phyloP scores from a whole-genome alignment of 2,797 vertebrate genomes.

The Phoeniculus purpureus region DNA sequence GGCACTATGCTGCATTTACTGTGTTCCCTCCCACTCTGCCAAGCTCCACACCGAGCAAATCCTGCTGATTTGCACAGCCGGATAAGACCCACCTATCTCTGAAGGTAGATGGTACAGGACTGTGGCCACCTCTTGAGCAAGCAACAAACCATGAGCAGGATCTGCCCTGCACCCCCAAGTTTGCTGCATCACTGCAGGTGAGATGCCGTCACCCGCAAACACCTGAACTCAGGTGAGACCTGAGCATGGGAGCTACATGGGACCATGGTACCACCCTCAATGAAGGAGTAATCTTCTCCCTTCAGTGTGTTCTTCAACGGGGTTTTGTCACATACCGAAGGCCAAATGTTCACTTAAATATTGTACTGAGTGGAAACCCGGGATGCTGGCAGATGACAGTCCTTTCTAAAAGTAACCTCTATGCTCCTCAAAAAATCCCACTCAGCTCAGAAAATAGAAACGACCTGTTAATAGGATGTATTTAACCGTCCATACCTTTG shows the following conservation, averaged over 20 bases:
- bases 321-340: background rate
- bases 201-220: background rate
- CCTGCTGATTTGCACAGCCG: background rate
- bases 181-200: background rate
- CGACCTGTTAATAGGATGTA: background rate
- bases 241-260: fast-evolving
- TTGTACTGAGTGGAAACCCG: slow-evolving; percentile 29
- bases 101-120: background rate
- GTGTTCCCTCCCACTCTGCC: background rate
- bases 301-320: background rate
- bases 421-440: slow-evolving; percentile 17
- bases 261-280: background rate
- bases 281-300: background rate
- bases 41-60: background rate
- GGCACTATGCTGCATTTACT: background rate
- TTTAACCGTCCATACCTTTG: slow-evolving; percentile 30
- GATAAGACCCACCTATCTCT: background rate
- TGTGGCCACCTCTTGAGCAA: background rate
- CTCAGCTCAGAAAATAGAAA: slow-evolving; percentile 23
- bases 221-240: background rate
- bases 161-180: fast-evolving
- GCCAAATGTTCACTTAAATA: slow-evolving; percentile 11
- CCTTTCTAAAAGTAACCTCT: slow-evolving; percentile 36
- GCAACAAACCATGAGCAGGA: background rate
- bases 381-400: background rate